Conservation (phyloP, 2,888 invertebrate genomes). For the Phlogophora meticulosa region DNA sequence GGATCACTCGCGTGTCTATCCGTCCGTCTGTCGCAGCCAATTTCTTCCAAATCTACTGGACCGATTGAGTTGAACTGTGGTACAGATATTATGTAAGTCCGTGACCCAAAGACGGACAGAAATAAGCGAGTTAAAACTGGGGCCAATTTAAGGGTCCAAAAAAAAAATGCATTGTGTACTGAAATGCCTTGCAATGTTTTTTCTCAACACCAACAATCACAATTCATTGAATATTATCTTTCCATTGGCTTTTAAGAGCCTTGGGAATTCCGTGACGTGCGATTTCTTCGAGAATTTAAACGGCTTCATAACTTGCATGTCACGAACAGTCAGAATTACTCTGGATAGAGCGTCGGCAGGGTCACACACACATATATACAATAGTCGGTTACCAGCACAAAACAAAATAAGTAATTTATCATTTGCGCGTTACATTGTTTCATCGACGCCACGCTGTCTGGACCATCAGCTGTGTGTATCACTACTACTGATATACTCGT, state of each 20-base stretch:
- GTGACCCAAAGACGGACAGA: too few species aligned
- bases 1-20: too few species aligned
- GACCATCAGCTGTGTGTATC: background rate
- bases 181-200: background rate
- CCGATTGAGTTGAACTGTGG: too few species aligned
- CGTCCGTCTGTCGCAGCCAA: too few species aligned
- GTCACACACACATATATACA: constrained; percentile 2
- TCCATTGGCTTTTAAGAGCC: background rate
- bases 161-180: background rate
- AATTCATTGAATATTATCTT: background rate
- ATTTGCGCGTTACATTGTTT: constrained; percentile 36
- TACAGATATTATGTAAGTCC: too few species aligned
- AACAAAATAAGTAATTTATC: constrained; percentile 31
- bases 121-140: too few species aligned
- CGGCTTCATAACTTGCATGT: background rate
- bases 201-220: background rate
- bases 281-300: too few species aligned
- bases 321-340: background rate
- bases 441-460: constrained; percentile 40
- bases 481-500: background rate
- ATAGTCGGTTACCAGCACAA: background rate
- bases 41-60: too few species aligned
- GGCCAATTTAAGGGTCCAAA: too few species aligned
- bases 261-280: background rate
- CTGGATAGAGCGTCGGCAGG: background rate